Evolutionary conservation across 2,113 vertebrate genomes (phyloP).

Genomic region (Aldabrachelys gigantea): DNA sequence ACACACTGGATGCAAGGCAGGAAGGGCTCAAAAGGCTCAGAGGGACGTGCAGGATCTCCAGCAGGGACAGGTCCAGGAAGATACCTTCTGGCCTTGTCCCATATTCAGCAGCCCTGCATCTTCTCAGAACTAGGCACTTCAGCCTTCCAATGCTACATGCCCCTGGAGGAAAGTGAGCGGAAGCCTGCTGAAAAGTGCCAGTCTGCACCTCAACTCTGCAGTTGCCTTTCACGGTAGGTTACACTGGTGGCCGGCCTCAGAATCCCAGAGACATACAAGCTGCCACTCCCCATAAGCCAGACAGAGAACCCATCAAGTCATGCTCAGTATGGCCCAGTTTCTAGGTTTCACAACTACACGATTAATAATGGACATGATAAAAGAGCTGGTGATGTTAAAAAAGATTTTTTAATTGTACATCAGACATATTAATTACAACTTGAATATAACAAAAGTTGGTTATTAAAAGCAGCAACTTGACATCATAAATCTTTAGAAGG

Average conservation of each 20-base stretch:
- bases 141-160: background rate
- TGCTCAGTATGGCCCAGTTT: background rate
- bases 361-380: background rate
- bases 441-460: slow-evolving; percentile 72
- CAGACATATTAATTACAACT: slow-evolving; percentile 79
- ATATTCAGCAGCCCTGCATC: background rate
- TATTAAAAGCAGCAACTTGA: slow-evolving; percentile 80
- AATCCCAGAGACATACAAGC: background rate
- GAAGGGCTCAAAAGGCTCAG: too few relatives aligned
- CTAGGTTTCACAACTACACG: background rate
- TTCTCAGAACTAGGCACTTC: background rate
- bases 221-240: background rate
- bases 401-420: slow-evolving; percentile 65
- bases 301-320: background rate
- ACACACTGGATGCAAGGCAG: too few relatives aligned
- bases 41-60: too few relatives aligned
- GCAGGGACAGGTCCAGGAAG: too few relatives aligned
- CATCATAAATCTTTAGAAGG: slow-evolving; percentile 75
- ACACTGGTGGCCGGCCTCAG: background rate
- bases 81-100: background rate
- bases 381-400: background rate
- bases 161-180: background rate
- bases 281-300: background rate
- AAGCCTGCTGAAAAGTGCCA: background rate
- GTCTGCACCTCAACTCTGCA: background rate